Evolutionary conservation across 2,113 vertebrate species (phyloP).

Genomic region (Suricata suricatta): DNA sequence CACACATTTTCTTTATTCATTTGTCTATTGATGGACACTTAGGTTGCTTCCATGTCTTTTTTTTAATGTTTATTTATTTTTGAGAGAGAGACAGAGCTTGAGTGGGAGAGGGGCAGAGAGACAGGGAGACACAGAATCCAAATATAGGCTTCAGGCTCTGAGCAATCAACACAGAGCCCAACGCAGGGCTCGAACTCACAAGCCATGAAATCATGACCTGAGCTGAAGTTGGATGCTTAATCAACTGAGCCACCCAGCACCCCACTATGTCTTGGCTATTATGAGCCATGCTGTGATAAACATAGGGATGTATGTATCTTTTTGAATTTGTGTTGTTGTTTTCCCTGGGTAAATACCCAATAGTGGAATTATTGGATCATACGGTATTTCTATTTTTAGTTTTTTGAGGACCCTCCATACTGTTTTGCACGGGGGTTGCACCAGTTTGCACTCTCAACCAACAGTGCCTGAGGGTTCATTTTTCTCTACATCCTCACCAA

Average conservation of each 20-base stretch:
- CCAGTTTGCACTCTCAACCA: neutral
- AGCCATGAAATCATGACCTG: too few species aligned
- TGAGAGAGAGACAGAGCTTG: too few species aligned
- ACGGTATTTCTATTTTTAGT: neutral
- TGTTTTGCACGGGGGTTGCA: neutral
- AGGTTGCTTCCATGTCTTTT: neutral
- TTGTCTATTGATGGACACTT: neutral
- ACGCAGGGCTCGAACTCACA: too few species aligned
- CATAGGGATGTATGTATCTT: neutral
- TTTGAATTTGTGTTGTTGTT: neutral
- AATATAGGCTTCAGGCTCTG: too few species aligned
- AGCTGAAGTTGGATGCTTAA: too few species aligned
- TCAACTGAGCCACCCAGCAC: too few species aligned
- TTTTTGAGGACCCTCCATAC: neutral
- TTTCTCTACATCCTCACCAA: neutral
- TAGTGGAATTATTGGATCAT: neutral
- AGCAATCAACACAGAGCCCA: too few species aligned
- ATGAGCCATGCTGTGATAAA: neutral
- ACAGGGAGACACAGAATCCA: too few species aligned
- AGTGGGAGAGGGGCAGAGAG: too few species aligned
- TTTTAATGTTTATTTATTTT: too few species aligned
- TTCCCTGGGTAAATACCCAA: neutral
- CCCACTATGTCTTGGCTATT: neutral
- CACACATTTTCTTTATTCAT: neutral
- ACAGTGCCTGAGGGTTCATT: neutral